These are phyloP conservation scores for Ochotona curzoniae DNA, from an alignment of 2,113 vertebrate species.

Conservation along the genomic window DNA sequence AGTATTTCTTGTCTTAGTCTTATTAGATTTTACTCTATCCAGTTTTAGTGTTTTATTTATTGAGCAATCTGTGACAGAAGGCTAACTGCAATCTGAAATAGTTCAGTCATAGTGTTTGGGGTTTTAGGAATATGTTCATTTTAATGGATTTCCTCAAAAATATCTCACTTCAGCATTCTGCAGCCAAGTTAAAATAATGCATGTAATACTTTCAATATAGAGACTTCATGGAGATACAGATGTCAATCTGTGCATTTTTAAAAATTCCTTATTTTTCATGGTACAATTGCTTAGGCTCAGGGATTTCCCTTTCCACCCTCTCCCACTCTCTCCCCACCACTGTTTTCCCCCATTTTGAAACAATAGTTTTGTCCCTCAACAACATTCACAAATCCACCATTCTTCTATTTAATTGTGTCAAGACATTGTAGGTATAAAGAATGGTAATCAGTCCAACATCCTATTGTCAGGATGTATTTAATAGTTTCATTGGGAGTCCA, in stretches of 20 bases:
- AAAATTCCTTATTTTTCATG: too few species aligned
- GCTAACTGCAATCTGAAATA: constrained; percentile 38
- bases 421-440: too few species aligned
- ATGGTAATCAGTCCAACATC: too few species aligned
- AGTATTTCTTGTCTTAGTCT: constrained; percentile 6
- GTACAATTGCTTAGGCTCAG: too few species aligned
- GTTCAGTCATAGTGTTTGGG: constrained; percentile 48
- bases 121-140: constrained; percentile 27
- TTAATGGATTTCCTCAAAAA: constrained; percentile 43
- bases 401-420: too few species aligned
- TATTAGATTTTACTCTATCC: constrained; percentile 1
- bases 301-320: too few species aligned
- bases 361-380: too few species aligned
- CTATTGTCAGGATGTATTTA: too few species aligned
- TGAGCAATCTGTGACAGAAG: constrained; percentile 39
- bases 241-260: neutral
- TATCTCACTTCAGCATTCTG: neutral
- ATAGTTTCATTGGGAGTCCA: too few species aligned
- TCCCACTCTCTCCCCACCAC: too few species aligned
- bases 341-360: too few species aligned
- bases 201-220: neutral
- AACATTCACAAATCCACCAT: too few species aligned
- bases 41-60: constrained; percentile 43
- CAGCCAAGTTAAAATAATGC: constrained; percentile 17
- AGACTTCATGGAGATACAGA: neutral